phyloP scores from a whole-genome alignment of 1,140 invertebrate species.

The Cydia amplana region DNA sequence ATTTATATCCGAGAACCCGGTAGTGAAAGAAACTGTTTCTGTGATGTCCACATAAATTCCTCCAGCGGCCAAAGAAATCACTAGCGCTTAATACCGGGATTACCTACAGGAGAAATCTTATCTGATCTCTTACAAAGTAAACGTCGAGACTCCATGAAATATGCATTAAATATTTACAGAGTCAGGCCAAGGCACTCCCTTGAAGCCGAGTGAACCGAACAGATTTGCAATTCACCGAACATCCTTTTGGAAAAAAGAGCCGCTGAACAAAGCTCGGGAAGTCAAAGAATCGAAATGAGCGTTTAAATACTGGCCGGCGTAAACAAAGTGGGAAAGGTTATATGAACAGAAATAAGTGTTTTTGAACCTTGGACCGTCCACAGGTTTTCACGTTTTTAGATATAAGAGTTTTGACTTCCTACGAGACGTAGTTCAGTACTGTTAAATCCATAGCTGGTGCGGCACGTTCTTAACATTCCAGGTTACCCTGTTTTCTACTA shows the following conservation, averaged over 20 bases:
- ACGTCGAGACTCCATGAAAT: constrained; percentile 69
- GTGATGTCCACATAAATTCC: constrained; percentile 29
- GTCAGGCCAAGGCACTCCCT: constrained; percentile 59
- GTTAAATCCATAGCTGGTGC: no score
- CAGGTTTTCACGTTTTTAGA: no score
- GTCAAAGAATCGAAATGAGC: constrained; percentile 57
- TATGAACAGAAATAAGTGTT: background rate
- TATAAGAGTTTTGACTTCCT: background rate
- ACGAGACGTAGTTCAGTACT: no score
- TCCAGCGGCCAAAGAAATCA: constrained; percentile 23
- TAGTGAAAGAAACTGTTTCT: constrained; percentile 11
- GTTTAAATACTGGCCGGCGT: constrained; percentile 57
- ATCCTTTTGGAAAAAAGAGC: constrained; percentile 69
- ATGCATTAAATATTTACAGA: constrained; percentile 78
- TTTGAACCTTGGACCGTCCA: no score
- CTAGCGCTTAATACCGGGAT: constrained; percentile 30
- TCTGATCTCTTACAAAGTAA: constrained; percentile 70
- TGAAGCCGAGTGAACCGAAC: constrained; percentile 66
- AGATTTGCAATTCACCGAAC: constrained; percentile 76
- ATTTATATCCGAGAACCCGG: background rate
- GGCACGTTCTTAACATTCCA: no score
- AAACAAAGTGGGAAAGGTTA: constrained; percentile 16
- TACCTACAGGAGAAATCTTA: constrained; percentile 55
- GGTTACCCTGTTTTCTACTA: no score
- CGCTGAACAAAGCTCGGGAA: constrained; percentile 58